Evolutionary conservation across 23 tunicate species (phyloP), one percentile per base, ranked within the genome.

Genomic region (Halocynthia aurantium): DNA sequence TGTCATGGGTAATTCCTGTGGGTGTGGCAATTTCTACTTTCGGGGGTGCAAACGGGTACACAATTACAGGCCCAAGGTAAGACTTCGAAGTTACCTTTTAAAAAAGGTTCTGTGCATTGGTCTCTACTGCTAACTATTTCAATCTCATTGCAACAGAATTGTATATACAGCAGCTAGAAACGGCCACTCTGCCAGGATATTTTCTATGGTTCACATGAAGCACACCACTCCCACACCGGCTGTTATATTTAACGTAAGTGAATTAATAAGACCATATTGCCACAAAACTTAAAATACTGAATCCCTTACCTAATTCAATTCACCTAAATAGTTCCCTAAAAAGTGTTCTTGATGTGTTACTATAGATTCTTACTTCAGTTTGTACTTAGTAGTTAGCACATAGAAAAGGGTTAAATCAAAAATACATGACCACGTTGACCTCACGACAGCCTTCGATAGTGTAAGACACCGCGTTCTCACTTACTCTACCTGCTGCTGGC

Each of bases 11-110:
- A 8, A 88, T 93, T 51, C 89, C 98, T 53, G 62, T 93, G 8
- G 93, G 93, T 31, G 98, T 93, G 69, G 94, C 94, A 10, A 77
- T 87, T 10, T 93, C 98, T 13, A 88, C 93, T 7, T 93, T 93
- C 52, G 98, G 98, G 6, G 81, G 97, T 18, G 60, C 53, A 6
- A 91, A 91, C 71, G 97, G 97, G 10, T 91, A 80, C 78, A 91
- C 80, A 11, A 85, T 91, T 40, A 91, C 97, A 4, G 84, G 90
- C 9, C 97, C 97, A 7, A 85, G 97, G 97, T 91, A 70, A 54
- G 57, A 15, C 70, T 0, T 58, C 17, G 15, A n/a, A 58, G 17
- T 58, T 58, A 58, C 17, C 4, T 58, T 4, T 0, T 58, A 2
- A 13, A 0, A 12, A n/a, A 2, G 63, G 63, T 58, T 58, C 1